Base-by-base conservation (phyloP, 2,888 invertebrate genomes). In the Baccha elongata region DNA sequence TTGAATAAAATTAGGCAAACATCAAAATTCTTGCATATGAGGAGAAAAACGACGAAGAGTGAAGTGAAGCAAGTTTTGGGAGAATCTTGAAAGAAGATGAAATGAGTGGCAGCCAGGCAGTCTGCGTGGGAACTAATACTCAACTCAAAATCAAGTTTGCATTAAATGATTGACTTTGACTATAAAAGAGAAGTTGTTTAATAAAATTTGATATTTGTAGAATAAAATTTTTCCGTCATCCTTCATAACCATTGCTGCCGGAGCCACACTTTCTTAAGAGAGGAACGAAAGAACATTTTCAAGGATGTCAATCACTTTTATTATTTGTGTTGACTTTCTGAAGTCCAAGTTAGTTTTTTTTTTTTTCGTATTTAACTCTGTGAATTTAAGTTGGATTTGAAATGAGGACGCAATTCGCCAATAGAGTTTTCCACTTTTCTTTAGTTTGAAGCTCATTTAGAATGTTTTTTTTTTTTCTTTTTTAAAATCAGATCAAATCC, bases 1-100 rank as follows among this genome's bases (percentile, higher is more conserved):
- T 35, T 53, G 46, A 17, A 13, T 19, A n/a, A 53, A 79, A 73
- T 72, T 73, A 62, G 44, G 62, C 32, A 62, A 62, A 62, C 35
- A 62, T 68, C 23, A 29, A 69, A 62, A 60, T 74, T 5, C 29
- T 11, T 37, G 15, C 19, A 35, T 44, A 17, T 50, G 50, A 32
- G 21, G 1, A 5, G 15, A 15, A 8, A 13, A 19, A 53, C 10
- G 52, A 35, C 29, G 46, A 60, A 60, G 46, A 46, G 7, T 15
- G 23, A 62, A 62, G n/a, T n/a, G n/a, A n/a, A n/a, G n/a, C n/a
- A n/a, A n/a, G 52, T 7, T 17, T 26, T 35, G 21, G 10, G 5
- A 7, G 11, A 42, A 55, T 48, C 21, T 8, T 46, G 64, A 19
- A 55, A 21, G 42, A 23, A 58, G 48, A 15, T 8, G n/a, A 48